Evolutionary conservation across 2,113 vertebrate genomes (phyloP), one percentile per base, ranked within the genome.

Genomic region (Sapayoa aenigma): DNA sequence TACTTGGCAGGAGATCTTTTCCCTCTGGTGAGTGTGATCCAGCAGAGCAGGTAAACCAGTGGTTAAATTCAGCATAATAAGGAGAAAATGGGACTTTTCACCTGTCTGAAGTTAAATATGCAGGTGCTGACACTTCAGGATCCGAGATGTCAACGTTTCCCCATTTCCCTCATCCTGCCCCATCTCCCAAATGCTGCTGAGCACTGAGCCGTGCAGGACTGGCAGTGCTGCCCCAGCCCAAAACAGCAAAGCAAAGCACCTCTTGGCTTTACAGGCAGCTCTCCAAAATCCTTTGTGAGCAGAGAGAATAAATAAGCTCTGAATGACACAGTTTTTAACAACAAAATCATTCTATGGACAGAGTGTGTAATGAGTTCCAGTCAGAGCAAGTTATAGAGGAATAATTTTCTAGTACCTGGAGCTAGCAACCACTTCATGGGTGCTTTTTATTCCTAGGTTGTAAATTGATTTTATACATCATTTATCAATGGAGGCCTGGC

Each of bases 401-500:
- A 97, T 97, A 95, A 97, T 96, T 96, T 95, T 88, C 41, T 68
- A 62, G 91, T 94, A 97, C 93, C 95, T 31, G 44, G 47, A 96
- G 81, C 91, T 87, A 90, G 84, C 89, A 12, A 91, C 53, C 5
- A 14, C 90, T 94, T 94, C 83, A 9, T 33, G 33, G 84, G 82
- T 93, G 91, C 84, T 96, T 97, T 97, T 96, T 97, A 97, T 97
- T 97, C 93, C 89, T 73, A 79, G 86, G 90, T 91, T 93, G 95
- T 96, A 97, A 98, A 98, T 97, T 97, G 97, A 97, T 97, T 98
- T 98, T 97, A 97, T 97, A 97, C 97, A 93, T 97, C 96, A 93
- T 89, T 96, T 97, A 95, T 97, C 98, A 97, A 84, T 93, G 87
- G 95, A 93, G 96, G 69, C 90, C 71, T 79, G 92, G 96, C 91